Conservation (phyloP, 2,113 vertebrate genomes). For the Indri indri region DNA sequence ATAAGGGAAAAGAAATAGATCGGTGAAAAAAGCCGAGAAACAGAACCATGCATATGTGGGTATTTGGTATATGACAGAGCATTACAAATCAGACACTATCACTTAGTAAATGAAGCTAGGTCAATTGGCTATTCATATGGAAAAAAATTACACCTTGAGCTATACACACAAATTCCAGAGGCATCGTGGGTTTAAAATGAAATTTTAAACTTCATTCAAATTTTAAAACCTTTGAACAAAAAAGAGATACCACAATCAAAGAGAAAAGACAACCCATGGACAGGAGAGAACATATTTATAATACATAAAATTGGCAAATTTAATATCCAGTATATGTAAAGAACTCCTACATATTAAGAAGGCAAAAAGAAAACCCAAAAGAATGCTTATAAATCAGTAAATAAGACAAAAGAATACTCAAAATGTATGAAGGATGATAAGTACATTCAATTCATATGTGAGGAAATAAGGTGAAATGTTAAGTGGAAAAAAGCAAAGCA, state of each 20-base stretch:
- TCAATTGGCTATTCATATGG: neutral
- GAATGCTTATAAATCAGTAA: neutral
- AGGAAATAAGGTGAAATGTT: neutral
- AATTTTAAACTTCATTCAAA: neutral
- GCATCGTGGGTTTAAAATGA: conserved; percentile 15
- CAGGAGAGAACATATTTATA: neutral
- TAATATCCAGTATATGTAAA: neutral
- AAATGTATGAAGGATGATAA: neutral
- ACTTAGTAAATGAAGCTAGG: neutral
- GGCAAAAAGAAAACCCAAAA: neutral
- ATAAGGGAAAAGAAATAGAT: neutral
- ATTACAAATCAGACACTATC: neutral
- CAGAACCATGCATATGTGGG: neutral
- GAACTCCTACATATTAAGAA: neutral
- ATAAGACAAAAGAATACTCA: neutral
- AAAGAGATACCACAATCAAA: neutral
- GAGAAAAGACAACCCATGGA: neutral
- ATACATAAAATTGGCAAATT: neutral
- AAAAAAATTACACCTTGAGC: neutral
- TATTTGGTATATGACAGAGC: neutral
- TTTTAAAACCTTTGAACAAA: conserved; percentile 29
- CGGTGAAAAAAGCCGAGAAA: neutral
- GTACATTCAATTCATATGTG: neutral
- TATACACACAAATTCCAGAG: neutral
- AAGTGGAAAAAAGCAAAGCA: neutral